These are phyloP conservation scores for Epistrophe eligans DNA, from an alignment of 2,888 invertebrate genomes.

Conservation along the genomic window DNA sequence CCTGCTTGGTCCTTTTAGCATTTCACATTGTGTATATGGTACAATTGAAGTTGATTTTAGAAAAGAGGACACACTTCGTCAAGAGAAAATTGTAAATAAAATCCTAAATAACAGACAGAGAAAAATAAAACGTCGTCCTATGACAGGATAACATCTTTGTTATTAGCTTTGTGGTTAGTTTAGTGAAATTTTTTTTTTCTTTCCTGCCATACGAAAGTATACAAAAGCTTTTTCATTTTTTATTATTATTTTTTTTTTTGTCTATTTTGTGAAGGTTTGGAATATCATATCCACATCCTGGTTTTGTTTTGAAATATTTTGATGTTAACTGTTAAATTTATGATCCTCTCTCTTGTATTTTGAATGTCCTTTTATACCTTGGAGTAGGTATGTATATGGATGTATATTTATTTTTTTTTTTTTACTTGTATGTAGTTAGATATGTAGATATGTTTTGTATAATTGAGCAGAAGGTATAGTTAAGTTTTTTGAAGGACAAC, in stretches of 20 bases:
- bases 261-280: neutral
- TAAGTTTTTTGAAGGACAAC: constrained; percentile 47
- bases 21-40: neutral
- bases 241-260: neutral
- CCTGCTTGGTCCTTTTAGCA: neutral
- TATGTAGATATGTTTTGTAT: constrained; percentile 14
- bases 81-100: constrained; percentile 68
- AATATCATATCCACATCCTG: constrained; percentile 55
- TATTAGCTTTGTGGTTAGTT: constrained; percentile 76
- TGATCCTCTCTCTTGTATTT: constrained; percentile 56
- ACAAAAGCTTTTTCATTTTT: constrained; percentile 8
- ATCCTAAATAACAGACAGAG: constrained; percentile 33
- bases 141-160: constrained; percentile 76
- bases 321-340: constrained; percentile 74
- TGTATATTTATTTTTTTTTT: constrained; percentile 3
- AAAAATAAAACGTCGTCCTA: constrained; percentile 51
- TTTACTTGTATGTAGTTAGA: neutral
- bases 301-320: constrained; percentile 70
- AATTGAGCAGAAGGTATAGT: constrained; percentile 59
- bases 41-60: constrained; percentile 44
- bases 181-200: constrained; percentile 56
- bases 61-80: constrained; percentile 67
- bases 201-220: neutral
- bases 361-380: constrained; percentile 50
- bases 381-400: neutral